These are phyloP conservation scores for Stichopus chloronotus DNA, from an alignment of 35 echinoderm and acorn worm species.

Conservation along the genomic window DNA sequence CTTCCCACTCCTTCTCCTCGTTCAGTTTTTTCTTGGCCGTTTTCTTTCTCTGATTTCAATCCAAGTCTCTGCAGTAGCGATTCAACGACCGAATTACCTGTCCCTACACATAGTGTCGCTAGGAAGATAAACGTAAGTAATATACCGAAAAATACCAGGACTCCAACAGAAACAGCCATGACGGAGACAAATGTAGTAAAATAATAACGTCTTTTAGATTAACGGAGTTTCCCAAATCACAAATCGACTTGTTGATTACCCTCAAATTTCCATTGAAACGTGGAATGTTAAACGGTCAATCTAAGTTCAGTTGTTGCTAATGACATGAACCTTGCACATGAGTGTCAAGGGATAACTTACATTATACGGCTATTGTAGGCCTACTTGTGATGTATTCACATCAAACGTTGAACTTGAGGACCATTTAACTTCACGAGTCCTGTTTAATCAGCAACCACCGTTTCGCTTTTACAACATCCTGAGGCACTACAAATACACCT, in stretches of 20 bases:
- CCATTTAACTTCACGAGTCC: not conserved
- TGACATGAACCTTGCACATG: too few species aligned
- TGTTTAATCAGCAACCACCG: not conserved
- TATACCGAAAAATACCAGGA: not conserved
- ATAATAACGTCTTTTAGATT: too few species aligned
- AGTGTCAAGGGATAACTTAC: too few species aligned
- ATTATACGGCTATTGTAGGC: too few species aligned
- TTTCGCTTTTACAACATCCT: not conserved
- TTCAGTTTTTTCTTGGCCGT: not conserved
- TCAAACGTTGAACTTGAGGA: not conserved
- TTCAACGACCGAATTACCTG: not conserved
- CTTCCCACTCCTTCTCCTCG: not conserved
- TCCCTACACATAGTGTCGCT: not conserved
- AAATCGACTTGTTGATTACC: too few species aligned
- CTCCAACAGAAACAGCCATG: slow-evolving; percentile 16
- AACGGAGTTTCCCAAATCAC: too few species aligned
- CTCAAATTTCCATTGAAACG: too few species aligned
- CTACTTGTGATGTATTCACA: not conserved
- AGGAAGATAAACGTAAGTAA: not conserved
- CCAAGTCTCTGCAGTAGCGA: not conserved
- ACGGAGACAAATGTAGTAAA: not conserved
- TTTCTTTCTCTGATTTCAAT: not conserved
- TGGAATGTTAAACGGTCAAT: too few species aligned
- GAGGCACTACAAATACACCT: not conserved
- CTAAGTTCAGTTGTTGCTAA: too few species aligned